Evolutionary conservation across 1,140 invertebrate genomes (phyloP), one percentile per base, ranked within the genome.

Genomic region (Hyles vespertilio): DNA sequence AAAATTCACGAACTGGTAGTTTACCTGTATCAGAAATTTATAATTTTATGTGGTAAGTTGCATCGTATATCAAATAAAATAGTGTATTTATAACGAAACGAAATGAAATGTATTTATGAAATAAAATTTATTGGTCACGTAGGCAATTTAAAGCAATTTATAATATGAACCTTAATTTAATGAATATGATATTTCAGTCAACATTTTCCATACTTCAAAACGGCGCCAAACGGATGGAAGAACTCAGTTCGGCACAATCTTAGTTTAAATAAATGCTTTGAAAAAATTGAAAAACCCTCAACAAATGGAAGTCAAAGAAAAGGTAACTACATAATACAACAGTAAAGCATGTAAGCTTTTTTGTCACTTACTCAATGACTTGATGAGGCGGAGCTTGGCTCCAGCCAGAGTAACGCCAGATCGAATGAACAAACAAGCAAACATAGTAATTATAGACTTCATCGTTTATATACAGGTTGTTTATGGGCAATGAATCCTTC

Each of bases 21-120:
- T 88, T 99, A 70, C 98, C 98, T 2, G 98, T 99, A 5, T 98
- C 97, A 5, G 98, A 99, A 91, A 99, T 99, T 64, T 99, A 99
- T 85, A 98, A 97, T 84, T 99, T 99, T 81, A 98, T 99, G 94
- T 99, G 96, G 96, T 97, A 90, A 93, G 94, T 93, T 54, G n/a
- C 22, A 22, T 22, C 22, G 22, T 22, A 22, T 22, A 22, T 22
- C 22, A 22, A 1, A 22, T 22, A 2, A 22, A 22, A 22, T 22
- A 22, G 2, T 22, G 22, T 22, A 22, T 22, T 22, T 22, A 22
- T 22, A 22, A 22, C 22, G n/a, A n/a, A n/a, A n/a, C n/a, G n/a
- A n/a, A n/a, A n/a, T n/a, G n/a, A n/a, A n/a, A n/a, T n/a, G n/a
- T n/a, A n/a, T n/a, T n/a, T n/a, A n/a, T n/a, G n/a, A n/a, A n/a